A percentile compares a stretch with the other conserved stretches of the same genome.
Evolutionary conservation across 2,888 invertebrate genomes (phyloP).

Genomic region (Drosophila neotestacea): DNA sequence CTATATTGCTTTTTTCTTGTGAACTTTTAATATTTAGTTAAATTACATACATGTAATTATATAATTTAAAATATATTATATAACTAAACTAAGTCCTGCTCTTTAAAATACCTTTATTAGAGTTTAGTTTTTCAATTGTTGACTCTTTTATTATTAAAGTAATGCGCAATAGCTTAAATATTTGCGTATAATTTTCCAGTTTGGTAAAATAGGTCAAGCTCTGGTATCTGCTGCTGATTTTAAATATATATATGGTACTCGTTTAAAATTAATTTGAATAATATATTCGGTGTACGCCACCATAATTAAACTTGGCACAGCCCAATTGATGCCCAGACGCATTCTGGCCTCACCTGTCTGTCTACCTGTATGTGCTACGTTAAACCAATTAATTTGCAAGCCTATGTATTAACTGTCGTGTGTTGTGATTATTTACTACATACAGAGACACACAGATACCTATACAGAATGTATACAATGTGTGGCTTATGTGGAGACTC

Average conservation of each 20-base stretch:
- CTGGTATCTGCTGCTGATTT: neutral
- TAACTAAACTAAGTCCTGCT: too few species aligned
- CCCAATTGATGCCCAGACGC: constrained; percentile 43
- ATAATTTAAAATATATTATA: neutral
- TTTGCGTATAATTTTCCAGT: neutral
- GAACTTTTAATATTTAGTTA: too few species aligned
- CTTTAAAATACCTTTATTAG: neutral
- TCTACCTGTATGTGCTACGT: constrained; percentile 12
- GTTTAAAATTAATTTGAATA: constrained; percentile 37
- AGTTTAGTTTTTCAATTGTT: neutral
- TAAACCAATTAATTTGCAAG: constrained; percentile 62
- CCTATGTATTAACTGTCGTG: constrained; percentile 52
- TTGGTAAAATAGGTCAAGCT: constrained; percentile 11
- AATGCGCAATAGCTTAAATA: neutral
- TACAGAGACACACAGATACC: constrained; percentile 7
- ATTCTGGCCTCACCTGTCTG: constrained; percentile 29
- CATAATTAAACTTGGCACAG: constrained; percentile 49
- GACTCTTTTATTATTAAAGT: neutral
- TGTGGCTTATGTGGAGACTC: constrained; percentile 15
- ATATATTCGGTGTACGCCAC: constrained; percentile 11
- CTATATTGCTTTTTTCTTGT: neutral
- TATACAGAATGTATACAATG: constrained; percentile 14
- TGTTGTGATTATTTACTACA: constrained; percentile 30
- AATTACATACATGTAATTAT: too few species aligned
- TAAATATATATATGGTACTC: neutral